Conservation (phyloP, 2,797 vertebrate genomes). For the Pseudotriccus pelzelni region DNA sequence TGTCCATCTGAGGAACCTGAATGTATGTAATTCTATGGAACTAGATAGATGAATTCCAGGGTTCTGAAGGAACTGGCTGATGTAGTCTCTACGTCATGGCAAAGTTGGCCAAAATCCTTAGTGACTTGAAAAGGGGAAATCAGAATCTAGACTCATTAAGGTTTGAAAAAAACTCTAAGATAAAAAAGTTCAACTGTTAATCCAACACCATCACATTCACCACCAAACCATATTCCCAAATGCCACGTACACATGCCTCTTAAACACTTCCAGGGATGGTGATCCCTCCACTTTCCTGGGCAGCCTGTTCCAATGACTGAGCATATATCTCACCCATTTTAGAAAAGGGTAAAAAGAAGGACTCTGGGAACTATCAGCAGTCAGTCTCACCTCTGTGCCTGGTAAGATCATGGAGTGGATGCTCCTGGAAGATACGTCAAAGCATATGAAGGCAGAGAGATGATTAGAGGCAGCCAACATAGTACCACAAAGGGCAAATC, state of each 20-base stretch:
- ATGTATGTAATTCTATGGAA: no score
- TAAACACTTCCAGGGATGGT: not conserved
- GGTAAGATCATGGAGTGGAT: not conserved
- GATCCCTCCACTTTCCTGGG: no score
- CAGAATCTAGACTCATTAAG: not conserved
- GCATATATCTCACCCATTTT: not conserved
- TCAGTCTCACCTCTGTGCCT: not conserved
- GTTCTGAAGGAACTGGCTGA: not conserved
- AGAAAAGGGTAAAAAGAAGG: not conserved
- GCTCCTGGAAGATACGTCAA: not conserved
- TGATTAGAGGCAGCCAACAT: not conserved
- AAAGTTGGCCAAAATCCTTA: not conserved
- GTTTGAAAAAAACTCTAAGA: not conserved
- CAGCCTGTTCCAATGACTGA: not conserved
- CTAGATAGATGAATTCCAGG: not conserved
- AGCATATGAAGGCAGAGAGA: not conserved
- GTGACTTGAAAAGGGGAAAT: not conserved
- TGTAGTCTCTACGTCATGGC: not conserved
- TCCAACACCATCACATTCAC: not conserved
- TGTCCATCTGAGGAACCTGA: not conserved
- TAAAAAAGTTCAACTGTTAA: not conserved
- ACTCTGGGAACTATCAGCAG: rapidly evolving
- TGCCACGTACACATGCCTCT: rapidly evolving
- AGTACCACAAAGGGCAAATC: not conserved
- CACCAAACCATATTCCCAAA: not conserved